These are phyloP conservation scores for Hyles lineata DNA, from an alignment of 2,888 invertebrate species.

Conservation along the genomic window DNA sequence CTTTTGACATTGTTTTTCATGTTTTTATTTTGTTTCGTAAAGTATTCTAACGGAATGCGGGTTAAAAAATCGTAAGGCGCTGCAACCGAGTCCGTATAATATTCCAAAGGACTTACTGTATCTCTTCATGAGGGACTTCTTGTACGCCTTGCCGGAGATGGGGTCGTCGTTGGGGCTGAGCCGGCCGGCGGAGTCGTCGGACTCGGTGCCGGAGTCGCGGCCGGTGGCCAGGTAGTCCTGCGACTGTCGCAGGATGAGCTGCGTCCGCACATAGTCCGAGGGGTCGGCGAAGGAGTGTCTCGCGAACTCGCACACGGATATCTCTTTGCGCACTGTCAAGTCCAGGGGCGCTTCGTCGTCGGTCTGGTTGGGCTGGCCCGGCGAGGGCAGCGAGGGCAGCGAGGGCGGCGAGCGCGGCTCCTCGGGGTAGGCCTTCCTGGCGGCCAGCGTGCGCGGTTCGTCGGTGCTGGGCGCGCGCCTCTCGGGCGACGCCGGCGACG, in stretches of 20 bases:
- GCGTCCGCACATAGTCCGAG: constrained; percentile 77
- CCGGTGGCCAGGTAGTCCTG: constrained; percentile 80
- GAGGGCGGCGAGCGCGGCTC: constrained; percentile 49
- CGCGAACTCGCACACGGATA: constrained; percentile 81
- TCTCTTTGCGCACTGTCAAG: constrained; percentile 87
- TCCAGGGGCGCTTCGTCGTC: constrained; percentile 90
- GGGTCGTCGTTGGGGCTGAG: constrained; percentile 86
- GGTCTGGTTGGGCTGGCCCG: constrained; percentile 40
- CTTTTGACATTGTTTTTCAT: neutral
- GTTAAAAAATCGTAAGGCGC: neutral
- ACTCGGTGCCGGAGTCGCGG: constrained; percentile 90
- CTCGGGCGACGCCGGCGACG: constrained; percentile 66
- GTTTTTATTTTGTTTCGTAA: neutral
- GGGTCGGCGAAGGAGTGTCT: constrained; percentile 80
- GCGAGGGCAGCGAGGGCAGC: constrained; percentile 22
- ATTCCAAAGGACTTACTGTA: constrained; percentile 90
- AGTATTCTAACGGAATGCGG: neutral
- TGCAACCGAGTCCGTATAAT: constrained; percentile 2
- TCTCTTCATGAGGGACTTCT: constrained; percentile 96
- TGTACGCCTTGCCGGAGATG: constrained; percentile 88
- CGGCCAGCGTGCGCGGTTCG: constrained; percentile 80
- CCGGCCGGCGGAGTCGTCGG: constrained; percentile 91
- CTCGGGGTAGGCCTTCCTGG: constrained; percentile 81
- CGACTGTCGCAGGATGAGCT: constrained; percentile 80
- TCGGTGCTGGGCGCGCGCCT: constrained; percentile 71